Evolutionary conservation across 2,797 vertebrate genomes (phyloP), one percentile per base, ranked within the genome.

Genomic region (Neosilurus mollespiculum): DNA sequence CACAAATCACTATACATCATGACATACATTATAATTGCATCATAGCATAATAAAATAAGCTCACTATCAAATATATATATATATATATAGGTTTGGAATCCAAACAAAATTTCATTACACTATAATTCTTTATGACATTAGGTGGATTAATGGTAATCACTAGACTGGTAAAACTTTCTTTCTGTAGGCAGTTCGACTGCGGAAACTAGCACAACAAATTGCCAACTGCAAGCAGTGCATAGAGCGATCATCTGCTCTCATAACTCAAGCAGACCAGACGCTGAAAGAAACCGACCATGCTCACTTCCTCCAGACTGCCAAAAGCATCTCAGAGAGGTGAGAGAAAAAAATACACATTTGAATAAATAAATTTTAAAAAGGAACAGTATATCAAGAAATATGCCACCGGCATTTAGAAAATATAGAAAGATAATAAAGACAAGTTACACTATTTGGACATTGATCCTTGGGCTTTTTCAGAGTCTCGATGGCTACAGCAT

Each of bases 401-500:
- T 22, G 1, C 9, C 24, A 34, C 18, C 59, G 54, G 22, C 18
- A 20, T 65, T 75, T 18, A 53, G 51, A 43, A 49, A 59, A 49
- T 15, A 10, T n/a, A 18, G 1, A 1, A 3, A 14, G 20, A n/a
- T 49, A 61, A 24, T 49, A 16, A 53, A 69, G 20, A 77, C 24
- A 69, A 77, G 37, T 37, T 30, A 62, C 3, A 75, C 30, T 10
- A 24, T 43, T 43, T 1, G 2, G 37, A 11, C 5, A 37, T 16
- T 56, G 66, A 62, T 82, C 61, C 49, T 54, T 49, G 51, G 59
- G 4, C 16, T 34, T 3, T 82, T 79, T 73, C 89, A 99, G 98
- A 89, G 97, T 99, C 62, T 98, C 97, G 59, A 99, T 99, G 98
- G 98, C 98, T 90, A 99, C 98, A 8, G 96, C 98, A 56, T 98